Conservation (phyloP, 2,888 invertebrate genomes). For the Epinotia ramella region DNA sequence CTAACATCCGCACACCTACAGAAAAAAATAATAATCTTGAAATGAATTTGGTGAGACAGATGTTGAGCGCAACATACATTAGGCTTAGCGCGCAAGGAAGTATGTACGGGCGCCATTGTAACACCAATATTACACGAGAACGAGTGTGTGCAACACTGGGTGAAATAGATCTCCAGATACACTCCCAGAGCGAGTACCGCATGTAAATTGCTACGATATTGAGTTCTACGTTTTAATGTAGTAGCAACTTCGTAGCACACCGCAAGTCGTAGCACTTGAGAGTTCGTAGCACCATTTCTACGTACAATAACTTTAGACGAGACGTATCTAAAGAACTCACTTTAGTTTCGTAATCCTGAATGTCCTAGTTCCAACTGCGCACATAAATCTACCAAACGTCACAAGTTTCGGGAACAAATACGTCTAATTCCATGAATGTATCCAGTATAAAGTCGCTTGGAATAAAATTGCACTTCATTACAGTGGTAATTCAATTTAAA, state of each 20-base stretch:
- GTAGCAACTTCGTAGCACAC: slow-evolving; percentile 17
- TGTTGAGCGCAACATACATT: background rate
- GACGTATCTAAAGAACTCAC: slow-evolving; percentile 14
- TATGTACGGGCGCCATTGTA: background rate
- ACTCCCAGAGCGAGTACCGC: background rate
- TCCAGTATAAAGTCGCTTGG: background rate
- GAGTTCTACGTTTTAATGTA: background rate
- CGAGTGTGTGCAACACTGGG: background rate
- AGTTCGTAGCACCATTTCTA: slow-evolving; percentile 16
- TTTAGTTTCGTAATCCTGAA: background rate
- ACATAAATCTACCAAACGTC: background rate
- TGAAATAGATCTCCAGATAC: background rate
- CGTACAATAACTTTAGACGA: background rate
- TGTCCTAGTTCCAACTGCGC: slow-evolving; percentile 8
- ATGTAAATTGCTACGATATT: slow-evolving; percentile 6
- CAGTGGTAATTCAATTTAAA: slow-evolving; percentile 33
- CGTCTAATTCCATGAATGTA: background rate
- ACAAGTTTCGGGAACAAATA: slow-evolving; percentile 1
- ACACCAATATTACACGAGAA: background rate
- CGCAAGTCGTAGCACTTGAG: slow-evolving; percentile 16
- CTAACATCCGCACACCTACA: slow-evolving; percentile 97
- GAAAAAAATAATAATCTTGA: slow-evolving; percentile 23
- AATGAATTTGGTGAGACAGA: no score
- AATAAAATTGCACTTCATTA: slow-evolving; percentile 1
- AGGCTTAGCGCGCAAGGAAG: background rate